These are phyloP conservation scores for Miniopterus natalensis DNA, from an alignment of 2,113 vertebrate genomes.

Conservation along the genomic window DNA sequence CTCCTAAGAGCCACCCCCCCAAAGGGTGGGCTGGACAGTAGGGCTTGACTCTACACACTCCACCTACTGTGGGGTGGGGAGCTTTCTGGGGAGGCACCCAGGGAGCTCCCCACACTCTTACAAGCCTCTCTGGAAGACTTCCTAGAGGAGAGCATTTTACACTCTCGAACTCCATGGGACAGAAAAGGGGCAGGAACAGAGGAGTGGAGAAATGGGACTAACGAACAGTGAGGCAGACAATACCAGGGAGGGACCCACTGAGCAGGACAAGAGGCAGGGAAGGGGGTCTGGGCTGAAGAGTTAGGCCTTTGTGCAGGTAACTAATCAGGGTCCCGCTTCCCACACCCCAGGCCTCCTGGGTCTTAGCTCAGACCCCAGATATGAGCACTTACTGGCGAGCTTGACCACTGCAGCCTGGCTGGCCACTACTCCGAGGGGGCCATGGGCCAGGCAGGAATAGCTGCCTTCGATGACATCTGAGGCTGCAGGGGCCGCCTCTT, in stretches of 20 bases:
- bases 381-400: slow-evolving; percentile 92
- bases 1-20: not conserved
- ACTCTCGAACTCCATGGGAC: not conserved
- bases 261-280: not conserved
- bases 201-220: not conserved
- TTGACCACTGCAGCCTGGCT: slow-evolving; percentile 93
- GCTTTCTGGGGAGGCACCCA: not conserved
- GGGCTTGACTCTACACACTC: not conserved
- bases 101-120: not conserved
- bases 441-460: slow-evolving; percentile 93
- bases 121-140: not conserved
- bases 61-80: not conserved
- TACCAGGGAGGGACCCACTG: not conserved
- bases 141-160: not conserved
- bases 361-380: not conserved
- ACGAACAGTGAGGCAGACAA: not conserved
- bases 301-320: not conserved
- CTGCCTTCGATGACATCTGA: slow-evolving; percentile 88
- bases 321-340: not conserved
- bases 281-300: not conserved
- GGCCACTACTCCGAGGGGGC: slow-evolving; percentile 92
- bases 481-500: not conserved
- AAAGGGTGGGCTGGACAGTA: not conserved
- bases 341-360: not conserved
- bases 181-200: not conserved